Base-by-base conservation (phyloP, 2,113 vertebrate genomes). In the Nibea albiflora region DNA sequence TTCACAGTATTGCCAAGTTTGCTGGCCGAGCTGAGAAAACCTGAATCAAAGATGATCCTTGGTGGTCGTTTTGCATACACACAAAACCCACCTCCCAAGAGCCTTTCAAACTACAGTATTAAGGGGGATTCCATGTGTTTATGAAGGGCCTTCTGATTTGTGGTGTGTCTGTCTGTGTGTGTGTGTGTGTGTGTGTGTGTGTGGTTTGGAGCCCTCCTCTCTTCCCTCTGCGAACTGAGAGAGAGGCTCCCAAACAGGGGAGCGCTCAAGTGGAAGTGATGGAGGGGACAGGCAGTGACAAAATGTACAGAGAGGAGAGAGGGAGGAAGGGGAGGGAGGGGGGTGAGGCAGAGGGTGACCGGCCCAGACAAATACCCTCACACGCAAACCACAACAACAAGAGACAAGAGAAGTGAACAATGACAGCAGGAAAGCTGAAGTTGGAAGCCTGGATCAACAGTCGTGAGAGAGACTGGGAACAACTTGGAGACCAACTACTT, bases 211-310 rank as follows among this genome's bases (percentile, higher is more conserved):
- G 67, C 82, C 80, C 76, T 84, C 46, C 84, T 85, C 76, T 83
- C 76, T 83, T 79, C 73, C 65, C 83, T 86, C 88, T 76, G 79
- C 53, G 69, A 89, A 88, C 78, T 39, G 35, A 88, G 64, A 89
- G 70, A 80, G 82, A 87, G 86, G 88, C 84, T 89, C 84, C 86
- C 80, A 69, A 90, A 92, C 90, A 89, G 92, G 80, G 92, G 86
- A 85, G 85, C 91, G 76, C 73, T 94, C 87, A 91, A 91, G 92
- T 94, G 94, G 92, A 95, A 95, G 92, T 92, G 92, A 94, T 92
- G 83, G 90, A 88, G 89, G 87, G 90, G 91, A 93, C 90, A 92
- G 81, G 80, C 85, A 81, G 88, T 91, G 89, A 92, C 84, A 90
- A 91, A 90, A 91, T 91, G 82, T 91, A 91, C 93, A 90, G 88